Percentiles rank a stretch among this genome's conserved stretches.
These are phyloP conservation scores for Epizoanthus ramosus DNA, from an alignment of 92 coral and sea anemone species.

Conservation along the genomic window DNA sequence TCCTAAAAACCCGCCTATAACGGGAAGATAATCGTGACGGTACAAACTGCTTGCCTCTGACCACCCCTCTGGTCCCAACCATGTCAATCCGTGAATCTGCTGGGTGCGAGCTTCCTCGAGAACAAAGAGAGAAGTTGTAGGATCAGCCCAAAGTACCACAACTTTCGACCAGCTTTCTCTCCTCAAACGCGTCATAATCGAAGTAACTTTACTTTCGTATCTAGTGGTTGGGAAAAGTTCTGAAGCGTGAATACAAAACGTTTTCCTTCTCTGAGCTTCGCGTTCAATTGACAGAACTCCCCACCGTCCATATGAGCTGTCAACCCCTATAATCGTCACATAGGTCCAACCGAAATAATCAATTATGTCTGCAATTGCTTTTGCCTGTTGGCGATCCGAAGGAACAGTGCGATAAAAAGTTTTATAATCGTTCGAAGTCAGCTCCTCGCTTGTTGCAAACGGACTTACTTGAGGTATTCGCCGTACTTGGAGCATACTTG, in stretches of 20 bases:
- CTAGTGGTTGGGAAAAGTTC: conserved; percentile 65
- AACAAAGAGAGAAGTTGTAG: conserved; percentile 51
- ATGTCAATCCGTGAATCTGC: conserved; percentile 60
- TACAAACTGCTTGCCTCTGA: conserved; percentile 64
- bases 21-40: conserved; percentile 45
- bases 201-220: conserved; percentile 57
- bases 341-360: conserved; percentile 87
- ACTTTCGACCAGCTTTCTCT: conserved; percentile 53
- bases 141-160: conserved; percentile 78
- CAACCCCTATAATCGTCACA: conserved; percentile 71
- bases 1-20: conserved; percentile 65
- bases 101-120: conserved; percentile 53
- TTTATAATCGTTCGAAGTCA: conserved; percentile 65
- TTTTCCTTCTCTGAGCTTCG: conserved; percentile 68
- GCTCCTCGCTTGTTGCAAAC: conserved; percentile 78
- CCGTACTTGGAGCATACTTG: conserved; percentile 74
- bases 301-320: conserved; percentile 76
- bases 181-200: conserved; percentile 60
- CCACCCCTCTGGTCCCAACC: conserved; percentile 90
- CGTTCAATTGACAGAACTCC: conserved; percentile 70
- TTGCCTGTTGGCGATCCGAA: conserved; percentile 79
- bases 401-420: conserved; percentile 89
- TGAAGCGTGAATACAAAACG: conserved; percentile 68
- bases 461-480: conserved; percentile 80
- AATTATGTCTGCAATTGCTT: conserved; percentile 79